These are phyloP conservation scores for Scaptodrosophila lebanonensis DNA, from an alignment of 1,140 invertebrate species.

Conservation along the genomic window DNA sequence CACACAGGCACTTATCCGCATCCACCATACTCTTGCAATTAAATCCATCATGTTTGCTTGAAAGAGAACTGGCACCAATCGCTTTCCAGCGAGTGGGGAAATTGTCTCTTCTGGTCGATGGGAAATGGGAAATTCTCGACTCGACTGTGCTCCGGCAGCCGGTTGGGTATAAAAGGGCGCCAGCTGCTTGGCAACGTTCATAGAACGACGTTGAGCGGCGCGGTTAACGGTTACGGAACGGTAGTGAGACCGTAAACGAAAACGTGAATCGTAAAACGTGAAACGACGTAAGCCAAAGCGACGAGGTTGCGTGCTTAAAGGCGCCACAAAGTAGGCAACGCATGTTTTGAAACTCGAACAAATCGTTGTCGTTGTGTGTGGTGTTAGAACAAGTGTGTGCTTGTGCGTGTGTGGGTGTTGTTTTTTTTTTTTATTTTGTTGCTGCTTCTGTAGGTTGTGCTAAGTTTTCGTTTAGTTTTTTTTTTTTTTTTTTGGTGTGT, in stretches of 20 bases:
- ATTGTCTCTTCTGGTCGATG: slow-evolving; percentile 1
- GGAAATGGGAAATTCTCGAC: slow-evolving; percentile 22
- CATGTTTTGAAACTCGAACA: not conserved
- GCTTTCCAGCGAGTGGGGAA: slow-evolving; percentile 14
- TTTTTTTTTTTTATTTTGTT: no score
- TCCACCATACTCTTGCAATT: no score
- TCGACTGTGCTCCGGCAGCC: not conserved
- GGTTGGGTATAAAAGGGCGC: slow-evolving; percentile 32
- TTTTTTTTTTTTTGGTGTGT: slow-evolving; percentile 1
- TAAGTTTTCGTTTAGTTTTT: not conserved
- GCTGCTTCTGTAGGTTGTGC: slow-evolving; percentile 13
- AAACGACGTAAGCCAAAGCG: no score
- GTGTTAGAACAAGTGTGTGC: no score
- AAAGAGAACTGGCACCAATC: no score
- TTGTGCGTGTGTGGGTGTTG: not conserved
- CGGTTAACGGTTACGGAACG: slow-evolving; percentile 3
- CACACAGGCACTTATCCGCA: no score
- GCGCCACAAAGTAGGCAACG: no score
- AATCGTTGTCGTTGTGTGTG: not conserved
- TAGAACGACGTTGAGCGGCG: slow-evolving; percentile 19
- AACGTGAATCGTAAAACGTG: no score
- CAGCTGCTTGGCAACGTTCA: slow-evolving; percentile 11
- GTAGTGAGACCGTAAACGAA: not conserved
- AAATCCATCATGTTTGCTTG: no score
- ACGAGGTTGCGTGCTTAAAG: no score